phyloP scores from a whole-genome alignment of 2,888 invertebrate species.

The Ennomos erosarius region DNA sequence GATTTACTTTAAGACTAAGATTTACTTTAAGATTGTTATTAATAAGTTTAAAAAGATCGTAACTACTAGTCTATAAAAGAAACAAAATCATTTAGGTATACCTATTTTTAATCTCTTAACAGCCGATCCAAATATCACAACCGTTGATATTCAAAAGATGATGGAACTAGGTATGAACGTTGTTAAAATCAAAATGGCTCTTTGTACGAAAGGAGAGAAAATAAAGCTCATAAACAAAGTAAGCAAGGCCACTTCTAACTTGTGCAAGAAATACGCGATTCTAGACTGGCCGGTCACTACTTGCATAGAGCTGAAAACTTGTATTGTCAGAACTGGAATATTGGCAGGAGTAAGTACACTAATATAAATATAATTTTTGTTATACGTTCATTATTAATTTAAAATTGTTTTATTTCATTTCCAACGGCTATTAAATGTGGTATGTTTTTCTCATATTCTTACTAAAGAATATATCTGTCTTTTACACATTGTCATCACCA shows the following conservation, averaged over 20 bases:
- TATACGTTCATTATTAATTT: no score
- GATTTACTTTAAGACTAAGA: no score
- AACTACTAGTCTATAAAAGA: no score
- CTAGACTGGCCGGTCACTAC: slow-evolving; percentile 89
- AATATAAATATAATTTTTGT: no score
- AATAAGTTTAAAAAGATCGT: no score
- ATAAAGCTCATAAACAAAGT: slow-evolving; percentile 61
- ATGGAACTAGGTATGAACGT: slow-evolving; percentile 80
- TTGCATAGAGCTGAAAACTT: slow-evolving; percentile 93
- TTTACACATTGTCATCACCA: no score
- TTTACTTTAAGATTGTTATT: no score
- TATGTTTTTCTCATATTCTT: no score
- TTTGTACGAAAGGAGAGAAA: slow-evolving; percentile 56
- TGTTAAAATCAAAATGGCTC: slow-evolving; percentile 60
- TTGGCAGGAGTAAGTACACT: slow-evolving; percentile 46
- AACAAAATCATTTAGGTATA: no score
- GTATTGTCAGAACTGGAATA: slow-evolving; percentile 90
- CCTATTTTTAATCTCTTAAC: not conserved
- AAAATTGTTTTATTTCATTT: no score
- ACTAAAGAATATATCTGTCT: no score
- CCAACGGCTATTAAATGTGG: no score
- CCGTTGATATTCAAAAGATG: slow-evolving; percentile 73
- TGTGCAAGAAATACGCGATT: slow-evolving; percentile 82
- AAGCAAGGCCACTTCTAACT: slow-evolving; percentile 67
- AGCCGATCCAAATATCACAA: slow-evolving; percentile 54